These are phyloP conservation scores for Gadus chalcogrammus DNA, from an alignment of 2,113 vertebrate genomes.

Conservation along the genomic window DNA sequence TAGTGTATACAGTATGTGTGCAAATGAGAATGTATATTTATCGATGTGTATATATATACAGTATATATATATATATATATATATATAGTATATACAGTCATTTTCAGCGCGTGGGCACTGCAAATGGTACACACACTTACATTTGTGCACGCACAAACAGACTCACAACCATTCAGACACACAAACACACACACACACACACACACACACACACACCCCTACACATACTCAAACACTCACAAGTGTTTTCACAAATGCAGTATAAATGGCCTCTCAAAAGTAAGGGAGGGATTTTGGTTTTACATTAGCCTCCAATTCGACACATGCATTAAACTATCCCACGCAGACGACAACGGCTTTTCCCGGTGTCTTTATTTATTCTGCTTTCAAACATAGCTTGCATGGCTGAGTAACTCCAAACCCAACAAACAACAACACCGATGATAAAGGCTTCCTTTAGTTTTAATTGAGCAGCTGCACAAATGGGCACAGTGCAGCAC, in stretches of 20 bases:
- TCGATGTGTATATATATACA: conserved; percentile 20
- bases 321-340: too few relatives aligned
- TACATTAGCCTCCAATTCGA: too few relatives aligned
- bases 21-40: conserved; percentile 6
- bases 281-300: too few relatives aligned
- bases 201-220: conserved; percentile 2
- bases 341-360: too few relatives aligned
- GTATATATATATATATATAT: conserved; percentile 1
- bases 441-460: not conserved
- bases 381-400: too few relatives aligned
- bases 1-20: not conserved
- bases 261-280: not conserved
- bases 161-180: too few relatives aligned
- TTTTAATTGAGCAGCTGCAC: conserved; percentile 12
- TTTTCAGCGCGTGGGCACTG: not conserved
- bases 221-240: not conserved
- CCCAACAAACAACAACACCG: too few relatives aligned
- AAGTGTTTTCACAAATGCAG: not conserved
- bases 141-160: too few relatives aligned
- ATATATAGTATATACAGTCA: conserved; percentile 13
- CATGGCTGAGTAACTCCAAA: too few relatives aligned
- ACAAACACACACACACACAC: not conserved
- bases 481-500: not conserved
- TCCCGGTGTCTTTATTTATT: too few relatives aligned
- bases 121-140: conserved; percentile 1